Base-by-base conservation (phyloP, 2,797 vertebrate species). In the Podarcis siculus region DNA sequence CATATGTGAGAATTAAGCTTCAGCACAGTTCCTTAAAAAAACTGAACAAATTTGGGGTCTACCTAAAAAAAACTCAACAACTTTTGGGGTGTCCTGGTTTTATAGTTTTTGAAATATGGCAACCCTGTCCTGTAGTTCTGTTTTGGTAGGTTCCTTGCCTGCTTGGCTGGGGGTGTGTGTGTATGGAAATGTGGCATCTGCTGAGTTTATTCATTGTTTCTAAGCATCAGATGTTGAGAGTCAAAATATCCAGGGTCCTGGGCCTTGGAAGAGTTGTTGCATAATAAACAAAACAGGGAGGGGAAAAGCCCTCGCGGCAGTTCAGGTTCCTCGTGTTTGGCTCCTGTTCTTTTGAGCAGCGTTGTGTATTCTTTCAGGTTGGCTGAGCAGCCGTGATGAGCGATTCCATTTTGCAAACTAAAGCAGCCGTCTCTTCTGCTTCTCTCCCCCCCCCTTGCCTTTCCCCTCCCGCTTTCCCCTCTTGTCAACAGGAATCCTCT, bases 321-420 rank as follows among this genome's bases (percentile, higher is more conserved):
- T 32, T 77, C 23, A 69, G 79, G 15, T 71, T 88, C 81, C 91
- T 30, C 1, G 0, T 2, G 0, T 55, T 42, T 73, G 4, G 27
- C 23, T 76, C 61, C 42, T 86, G 87, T 81, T 69, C 32, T 88
- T 93, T 92, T 90, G 89, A 88, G 4, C 0, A 0, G 88, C 77
- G 4, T 39, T 85, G 15, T 45, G 90, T 93, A 91, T 61, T 32
- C 90, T 91, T 92, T 93, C 90, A 75, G 93, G 64, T 79, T 9
- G 8, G 76, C 83, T 78, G 92, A 89, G 90, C 92, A 69, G 91
- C 76, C 3, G 55, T 77, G 73, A 92, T 92, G 39, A 91, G 91
- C 90, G 58, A 90, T 86, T 88, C 88, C 49, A 19, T 25, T 81
- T 7, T 17, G 79, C 2, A 2, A 86, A 76, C 72, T 66, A 2